Evolutionary conservation across 1,140 invertebrate species (phyloP).

Genomic region (Hydropsyche tenuis): DNA sequence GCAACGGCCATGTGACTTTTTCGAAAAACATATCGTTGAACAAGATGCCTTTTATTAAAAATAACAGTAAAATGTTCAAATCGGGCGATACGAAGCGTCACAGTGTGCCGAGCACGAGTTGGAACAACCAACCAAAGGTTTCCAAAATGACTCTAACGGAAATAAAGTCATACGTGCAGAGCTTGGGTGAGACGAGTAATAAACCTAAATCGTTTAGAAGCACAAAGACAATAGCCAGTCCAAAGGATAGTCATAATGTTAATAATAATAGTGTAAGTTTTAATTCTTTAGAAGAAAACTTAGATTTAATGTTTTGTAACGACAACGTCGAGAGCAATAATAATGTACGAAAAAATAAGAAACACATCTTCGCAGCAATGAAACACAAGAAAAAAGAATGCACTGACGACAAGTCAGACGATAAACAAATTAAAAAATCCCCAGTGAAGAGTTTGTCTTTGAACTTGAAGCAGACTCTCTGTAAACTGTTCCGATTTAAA

Average conservation of each 20-base stretch:
- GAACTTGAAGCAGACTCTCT: slow-evolving; percentile 84
- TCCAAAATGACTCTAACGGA: slow-evolving; percentile 83
- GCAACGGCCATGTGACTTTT: too few species aligned
- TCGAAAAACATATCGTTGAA: too few species aligned
- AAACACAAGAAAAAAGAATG: slow-evolving; percentile 73
- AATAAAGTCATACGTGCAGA: slow-evolving; percentile 81
- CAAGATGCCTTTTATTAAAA: slow-evolving; percentile 7
- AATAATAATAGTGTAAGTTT: slow-evolving; percentile 45
- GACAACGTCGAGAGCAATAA: slow-evolving; percentile 55
- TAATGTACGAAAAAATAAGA: slow-evolving; percentile 67
- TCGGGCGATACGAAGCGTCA: slow-evolving; percentile 57
- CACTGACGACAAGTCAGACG: slow-evolving; percentile 54
- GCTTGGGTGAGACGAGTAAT: slow-evolving; percentile 65
- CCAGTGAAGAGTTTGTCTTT: slow-evolving; percentile 68
- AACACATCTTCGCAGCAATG: slow-evolving; percentile 68
- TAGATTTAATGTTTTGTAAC: slow-evolving; percentile 37
- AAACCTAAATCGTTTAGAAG: slow-evolving; percentile 52
- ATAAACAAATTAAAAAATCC: slow-evolving; percentile 67
- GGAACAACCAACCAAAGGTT: slow-evolving; percentile 57
- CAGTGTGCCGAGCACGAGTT: slow-evolving; percentile 63
- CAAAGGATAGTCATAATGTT: slow-evolving; percentile 35
- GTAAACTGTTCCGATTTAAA: slow-evolving; percentile 80
- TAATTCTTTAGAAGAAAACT: slow-evolving; percentile 46
- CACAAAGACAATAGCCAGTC: slow-evolving; percentile 53
- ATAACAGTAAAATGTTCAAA: slow-evolving; percentile 22